Evolutionary conservation across 2,113 vertebrate genomes (phyloP).

Genomic region (Tetrao urogallus): DNA sequence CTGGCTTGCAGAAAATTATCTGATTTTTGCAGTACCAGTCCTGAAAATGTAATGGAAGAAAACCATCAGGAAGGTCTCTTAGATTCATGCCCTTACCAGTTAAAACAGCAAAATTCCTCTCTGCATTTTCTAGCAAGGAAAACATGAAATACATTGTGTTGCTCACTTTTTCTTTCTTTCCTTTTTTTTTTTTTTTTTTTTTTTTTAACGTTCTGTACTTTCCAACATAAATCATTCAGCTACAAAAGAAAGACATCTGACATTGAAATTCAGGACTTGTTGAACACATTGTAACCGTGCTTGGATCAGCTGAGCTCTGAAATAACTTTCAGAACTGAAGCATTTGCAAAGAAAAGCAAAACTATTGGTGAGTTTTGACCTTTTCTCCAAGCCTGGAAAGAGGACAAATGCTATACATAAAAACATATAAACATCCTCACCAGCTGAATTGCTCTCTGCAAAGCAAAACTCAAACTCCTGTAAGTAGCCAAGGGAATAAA

Average conservation of each 20-base stretch:
- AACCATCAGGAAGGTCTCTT: neutral
- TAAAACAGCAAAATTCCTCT: neutral
- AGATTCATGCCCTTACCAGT: neutral
- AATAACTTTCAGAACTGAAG: neutral
- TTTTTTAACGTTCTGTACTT: rapidly evolving
- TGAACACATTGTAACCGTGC: rapidly evolving
- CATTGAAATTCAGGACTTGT: neutral
- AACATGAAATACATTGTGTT: rapidly evolving
- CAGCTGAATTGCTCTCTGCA: neutral
- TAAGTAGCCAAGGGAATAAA: rapidly evolving
- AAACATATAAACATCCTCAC: neutral
- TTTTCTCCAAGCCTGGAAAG: neutral
- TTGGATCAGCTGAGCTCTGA: neutral
- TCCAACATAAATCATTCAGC: neutral
- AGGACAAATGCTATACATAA: neutral
- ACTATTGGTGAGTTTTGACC: neutral
- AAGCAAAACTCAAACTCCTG: neutral
- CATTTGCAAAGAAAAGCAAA: neutral
- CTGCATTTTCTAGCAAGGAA: neutral
- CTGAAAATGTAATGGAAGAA: neutral
- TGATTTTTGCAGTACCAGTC: neutral
- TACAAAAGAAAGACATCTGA: neutral
- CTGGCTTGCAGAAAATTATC: neutral
- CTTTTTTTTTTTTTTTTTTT: neutral
- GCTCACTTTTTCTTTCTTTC: neutral